Conservation (phyloP, 2,113 vertebrate genomes). For the Tragelaphus scriptus region DNA sequence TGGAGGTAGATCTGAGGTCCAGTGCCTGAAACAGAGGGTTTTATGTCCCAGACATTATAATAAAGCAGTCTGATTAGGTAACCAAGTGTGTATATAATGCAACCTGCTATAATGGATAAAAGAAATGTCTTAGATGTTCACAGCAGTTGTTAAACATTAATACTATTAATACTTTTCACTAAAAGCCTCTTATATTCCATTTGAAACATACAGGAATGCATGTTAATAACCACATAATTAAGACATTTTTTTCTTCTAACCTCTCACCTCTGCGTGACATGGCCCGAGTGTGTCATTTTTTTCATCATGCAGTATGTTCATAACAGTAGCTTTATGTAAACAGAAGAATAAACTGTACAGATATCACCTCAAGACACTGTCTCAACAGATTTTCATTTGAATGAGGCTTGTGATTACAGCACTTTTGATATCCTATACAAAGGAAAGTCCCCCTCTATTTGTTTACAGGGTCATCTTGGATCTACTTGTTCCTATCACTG, state of each 20-base stretch:
- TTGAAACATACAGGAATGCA: neutral
- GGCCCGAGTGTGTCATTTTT: slow-evolving; percentile 12
- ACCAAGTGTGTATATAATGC: neutral
- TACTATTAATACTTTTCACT: neutral
- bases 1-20: slow-evolving; percentile 61
- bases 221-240: neutral
- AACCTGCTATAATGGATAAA: neutral
- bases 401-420: slow-evolving; percentile 42
- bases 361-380: neutral
- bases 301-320: slow-evolving; percentile 2
- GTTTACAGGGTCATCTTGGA: neutral
- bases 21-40: slow-evolving; percentile 15
- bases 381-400: slow-evolving; percentile 30
- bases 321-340: slow-evolving; percentile 51
- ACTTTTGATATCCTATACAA: slow-evolving; percentile 25
- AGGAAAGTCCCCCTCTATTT: neutral
- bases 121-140: slow-evolving; percentile 23
- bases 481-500: slow-evolving; percentile 1
- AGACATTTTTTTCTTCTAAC: slow-evolving; percentile 5
- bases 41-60: slow-evolving; percentile 25
- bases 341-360: slow-evolving; percentile 43
- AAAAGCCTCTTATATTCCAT: neutral
- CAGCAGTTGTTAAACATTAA: slow-evolving; percentile 10
- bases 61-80: slow-evolving; percentile 19
- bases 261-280: neutral